Evolutionary conservation across 2,797 vertebrate species (phyloP).

Genomic region (Myiotriccus ornatus): DNA sequence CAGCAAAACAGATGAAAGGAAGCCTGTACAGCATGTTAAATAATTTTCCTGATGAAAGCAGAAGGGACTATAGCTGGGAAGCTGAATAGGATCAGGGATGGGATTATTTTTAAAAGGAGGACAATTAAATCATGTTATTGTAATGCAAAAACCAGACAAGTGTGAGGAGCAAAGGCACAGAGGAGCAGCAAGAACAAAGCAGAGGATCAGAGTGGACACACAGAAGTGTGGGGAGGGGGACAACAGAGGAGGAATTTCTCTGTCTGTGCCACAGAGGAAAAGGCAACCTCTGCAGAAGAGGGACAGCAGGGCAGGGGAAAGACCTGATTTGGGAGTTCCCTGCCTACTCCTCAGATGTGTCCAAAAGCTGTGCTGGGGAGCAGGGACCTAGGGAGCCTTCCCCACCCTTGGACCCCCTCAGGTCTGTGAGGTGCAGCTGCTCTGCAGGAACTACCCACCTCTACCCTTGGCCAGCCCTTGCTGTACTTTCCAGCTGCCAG

Average conservation of each 20-base stretch:
- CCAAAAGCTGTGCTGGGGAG: neutral
- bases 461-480: neutral
- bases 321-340: neutral
- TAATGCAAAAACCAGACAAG: neutral
- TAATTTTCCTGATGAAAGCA: neutral
- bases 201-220: neutral
- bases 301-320: neutral
- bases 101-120: neutral
- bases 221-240: neutral
- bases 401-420: fast-evolving
- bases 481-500: fast-evolving
- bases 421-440: neutral
- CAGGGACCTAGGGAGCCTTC: too few relatives aligned
- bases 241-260: neutral
- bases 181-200: neutral
- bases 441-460: neutral
- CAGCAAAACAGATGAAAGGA: neutral
- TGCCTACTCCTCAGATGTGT: fast-evolving
- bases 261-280: neutral
- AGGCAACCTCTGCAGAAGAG: neutral
- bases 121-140: neutral
- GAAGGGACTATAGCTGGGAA: neutral
- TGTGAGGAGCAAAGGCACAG: neutral
- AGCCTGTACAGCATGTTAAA: neutral
- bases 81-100: neutral